phyloP scores from a whole-genome alignment of 2,888 invertebrate genomes.

The Ethmia dodecea region DNA sequence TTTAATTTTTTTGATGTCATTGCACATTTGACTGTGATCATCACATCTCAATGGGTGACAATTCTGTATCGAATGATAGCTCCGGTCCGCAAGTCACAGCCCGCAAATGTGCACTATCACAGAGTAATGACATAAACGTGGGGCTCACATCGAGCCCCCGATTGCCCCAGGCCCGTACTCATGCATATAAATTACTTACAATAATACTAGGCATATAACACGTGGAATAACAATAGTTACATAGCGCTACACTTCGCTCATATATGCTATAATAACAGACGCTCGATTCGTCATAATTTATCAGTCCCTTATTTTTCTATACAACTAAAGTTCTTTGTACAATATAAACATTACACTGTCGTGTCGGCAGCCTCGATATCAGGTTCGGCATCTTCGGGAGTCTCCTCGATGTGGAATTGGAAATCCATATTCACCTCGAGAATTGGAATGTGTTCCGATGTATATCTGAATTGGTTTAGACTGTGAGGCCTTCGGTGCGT shows the following conservation, averaged over 20 bases:
- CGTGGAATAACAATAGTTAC: constrained; percentile 67
- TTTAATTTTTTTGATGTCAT: constrained; percentile 69
- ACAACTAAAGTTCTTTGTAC: constrained; percentile 55
- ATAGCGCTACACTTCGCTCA: constrained; percentile 62
- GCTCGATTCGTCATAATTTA: constrained; percentile 39
- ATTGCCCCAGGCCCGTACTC: constrained; percentile 77
- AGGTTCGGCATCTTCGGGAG: constrained; percentile 15
- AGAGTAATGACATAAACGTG: constrained; percentile 74
- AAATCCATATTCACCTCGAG: constrained; percentile 17
- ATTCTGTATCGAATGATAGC: too few relatives aligned
- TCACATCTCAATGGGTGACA: constrained; percentile 27
- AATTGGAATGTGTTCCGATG: constrained; percentile 52
- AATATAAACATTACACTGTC: constrained; percentile 49
- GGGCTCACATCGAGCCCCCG: constrained; percentile 58
- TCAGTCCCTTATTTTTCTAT: constrained; percentile 45
- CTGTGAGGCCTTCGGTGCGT: constrained; percentile 85
- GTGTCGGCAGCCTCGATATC: constrained; percentile 17
- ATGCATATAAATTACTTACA: constrained; percentile 66
- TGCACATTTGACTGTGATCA: constrained; percentile 57
- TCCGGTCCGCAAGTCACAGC: constrained; percentile 41
- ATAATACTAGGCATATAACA: constrained; percentile 69
- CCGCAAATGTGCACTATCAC: constrained; percentile 70
- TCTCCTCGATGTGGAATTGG: constrained; percentile 18
- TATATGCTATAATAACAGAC: constrained; percentile 46
- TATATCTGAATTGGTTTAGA: constrained; percentile 56